These are phyloP conservation scores for Tetramorium simillimum DNA, from an alignment of 1,140 invertebrate genomes.

Conservation along the genomic window DNA sequence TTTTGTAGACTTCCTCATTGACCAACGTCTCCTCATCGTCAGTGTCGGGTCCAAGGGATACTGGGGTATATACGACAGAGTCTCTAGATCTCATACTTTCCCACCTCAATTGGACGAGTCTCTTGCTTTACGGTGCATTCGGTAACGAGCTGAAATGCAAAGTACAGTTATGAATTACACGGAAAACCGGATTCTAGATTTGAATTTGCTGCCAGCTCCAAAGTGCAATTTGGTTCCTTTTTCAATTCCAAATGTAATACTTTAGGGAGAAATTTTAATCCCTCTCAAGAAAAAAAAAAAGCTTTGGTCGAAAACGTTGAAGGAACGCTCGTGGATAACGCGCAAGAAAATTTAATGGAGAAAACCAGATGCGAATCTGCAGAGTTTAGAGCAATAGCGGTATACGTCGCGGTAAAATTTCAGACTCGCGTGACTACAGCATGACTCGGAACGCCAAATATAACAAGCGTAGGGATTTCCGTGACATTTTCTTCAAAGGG, in stretches of 20 bases:
- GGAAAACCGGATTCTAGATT: not conserved
- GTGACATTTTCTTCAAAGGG: constrained; percentile 47
- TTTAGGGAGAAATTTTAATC: not conserved
- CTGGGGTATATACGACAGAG: constrained; percentile 83
- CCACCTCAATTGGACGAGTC: not conserved
- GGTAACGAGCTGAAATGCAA: constrained; percentile 51
- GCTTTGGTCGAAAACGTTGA: not conserved
- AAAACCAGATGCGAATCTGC: not conserved
- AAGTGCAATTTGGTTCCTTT: not conserved
- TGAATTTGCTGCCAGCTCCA: not conserved
- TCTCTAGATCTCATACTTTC: constrained; percentile 81
- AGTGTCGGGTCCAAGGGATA: constrained; percentile 84
- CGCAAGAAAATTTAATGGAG: constrained; percentile 23
- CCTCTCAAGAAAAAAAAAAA: not conserved
- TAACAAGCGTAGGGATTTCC: constrained; percentile 64
- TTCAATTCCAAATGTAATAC: not conserved
- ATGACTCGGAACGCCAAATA: constrained; percentile 72
- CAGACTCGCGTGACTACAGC: constrained; percentile 19
- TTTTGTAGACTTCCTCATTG: constrained; percentile 83
- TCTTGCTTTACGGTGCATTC: constrained; percentile 40
- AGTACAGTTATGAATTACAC: not conserved
- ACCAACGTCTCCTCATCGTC: constrained; percentile 84
- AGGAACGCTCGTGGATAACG: not conserved
- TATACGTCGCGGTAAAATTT: constrained; percentile 46
- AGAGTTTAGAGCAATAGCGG: constrained; percentile 25